Conservation (phyloP, 2,888 invertebrate species). For the Adela reaumurella region DNA sequence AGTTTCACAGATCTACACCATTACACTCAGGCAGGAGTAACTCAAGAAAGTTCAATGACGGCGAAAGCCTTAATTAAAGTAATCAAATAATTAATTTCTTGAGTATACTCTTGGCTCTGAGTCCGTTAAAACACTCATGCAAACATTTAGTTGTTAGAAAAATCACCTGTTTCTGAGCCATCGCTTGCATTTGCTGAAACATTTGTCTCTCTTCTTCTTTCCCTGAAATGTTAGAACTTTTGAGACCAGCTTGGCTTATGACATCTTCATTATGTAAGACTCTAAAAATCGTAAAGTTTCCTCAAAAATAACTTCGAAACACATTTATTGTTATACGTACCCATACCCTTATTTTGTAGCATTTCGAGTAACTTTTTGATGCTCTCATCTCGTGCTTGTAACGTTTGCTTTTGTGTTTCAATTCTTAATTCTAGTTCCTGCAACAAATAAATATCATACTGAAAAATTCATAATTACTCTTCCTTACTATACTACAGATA, state of each 20-base stretch:
- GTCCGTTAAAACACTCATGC: too few species aligned
- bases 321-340: constrained; percentile 68
- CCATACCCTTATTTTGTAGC: constrained; percentile 96
- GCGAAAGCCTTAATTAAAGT: too few species aligned
- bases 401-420: constrained; percentile 96
- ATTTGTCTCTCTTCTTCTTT: constrained; percentile 94
- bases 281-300: too few species aligned
- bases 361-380: constrained; percentile 98
- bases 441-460: constrained; percentile 17
- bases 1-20: too few species aligned
- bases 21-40: too few species aligned
- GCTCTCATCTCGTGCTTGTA: constrained; percentile 94
- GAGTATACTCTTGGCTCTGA: too few species aligned
- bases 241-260: too few species aligned
- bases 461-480: too few species aligned
- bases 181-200: constrained; percentile 95
- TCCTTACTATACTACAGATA: too few species aligned
- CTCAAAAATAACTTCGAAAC: too few species aligned
- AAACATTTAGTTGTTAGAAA: not conserved
- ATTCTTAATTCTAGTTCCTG: constrained; percentile 94
- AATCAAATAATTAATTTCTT: too few species aligned
- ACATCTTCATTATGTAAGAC: not conserved
- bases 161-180: constrained; percentile 91
- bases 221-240: constrained; percentile 54
- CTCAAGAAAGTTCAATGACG: too few species aligned